phyloP scores from a whole-genome alignment of 2,797 vertebrate species.

The Xiphorhynchus erythropygius region DNA sequence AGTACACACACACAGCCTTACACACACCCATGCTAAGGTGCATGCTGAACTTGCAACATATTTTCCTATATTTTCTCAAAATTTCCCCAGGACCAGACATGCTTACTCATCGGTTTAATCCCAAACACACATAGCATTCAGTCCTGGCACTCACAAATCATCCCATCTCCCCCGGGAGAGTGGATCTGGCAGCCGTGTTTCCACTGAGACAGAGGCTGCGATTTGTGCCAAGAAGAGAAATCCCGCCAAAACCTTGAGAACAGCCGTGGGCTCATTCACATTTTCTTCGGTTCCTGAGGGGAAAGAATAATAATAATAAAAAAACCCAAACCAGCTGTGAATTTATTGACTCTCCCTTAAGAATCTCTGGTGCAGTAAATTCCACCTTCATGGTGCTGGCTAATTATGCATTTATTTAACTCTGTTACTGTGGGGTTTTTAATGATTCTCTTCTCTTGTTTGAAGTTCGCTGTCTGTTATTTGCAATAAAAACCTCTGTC shows the following conservation, averaged over 20 bases:
- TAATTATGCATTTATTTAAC: slow-evolving; percentile 87
- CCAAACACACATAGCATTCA: not conserved
- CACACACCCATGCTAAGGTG: not conserved
- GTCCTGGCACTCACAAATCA: not conserved
- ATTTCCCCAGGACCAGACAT: not conserved
- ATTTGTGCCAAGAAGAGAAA: slow-evolving; percentile 55
- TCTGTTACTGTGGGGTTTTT: slow-evolving; percentile 75
- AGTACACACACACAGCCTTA: not conserved
- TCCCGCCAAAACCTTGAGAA: slow-evolving; percentile 55
- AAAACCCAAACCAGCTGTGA: slow-evolving; percentile 61
- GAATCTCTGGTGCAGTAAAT: slow-evolving; percentile 76
- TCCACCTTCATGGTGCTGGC: slow-evolving; percentile 75
- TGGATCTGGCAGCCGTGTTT: not conserved
- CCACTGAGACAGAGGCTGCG: not conserved
- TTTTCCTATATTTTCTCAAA: not conserved
- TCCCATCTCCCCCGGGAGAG: not conserved
- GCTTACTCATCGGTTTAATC: not conserved
- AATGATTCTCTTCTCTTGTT: slow-evolving; percentile 79
- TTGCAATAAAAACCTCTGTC: slow-evolving; percentile 81
- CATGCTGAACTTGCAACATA: not conserved
- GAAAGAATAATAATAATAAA: not conserved
- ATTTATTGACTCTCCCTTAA: slow-evolving; percentile 81
- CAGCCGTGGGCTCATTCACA: slow-evolving; percentile 57
- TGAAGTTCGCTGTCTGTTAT: slow-evolving; percentile 82
- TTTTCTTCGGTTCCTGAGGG: slow-evolving; percentile 45